Evolutionary conservation across 2,888 invertebrate genomes (phyloP), one percentile per base, ranked within the genome.

Genomic region (Nemotelus pantherinus): DNA sequence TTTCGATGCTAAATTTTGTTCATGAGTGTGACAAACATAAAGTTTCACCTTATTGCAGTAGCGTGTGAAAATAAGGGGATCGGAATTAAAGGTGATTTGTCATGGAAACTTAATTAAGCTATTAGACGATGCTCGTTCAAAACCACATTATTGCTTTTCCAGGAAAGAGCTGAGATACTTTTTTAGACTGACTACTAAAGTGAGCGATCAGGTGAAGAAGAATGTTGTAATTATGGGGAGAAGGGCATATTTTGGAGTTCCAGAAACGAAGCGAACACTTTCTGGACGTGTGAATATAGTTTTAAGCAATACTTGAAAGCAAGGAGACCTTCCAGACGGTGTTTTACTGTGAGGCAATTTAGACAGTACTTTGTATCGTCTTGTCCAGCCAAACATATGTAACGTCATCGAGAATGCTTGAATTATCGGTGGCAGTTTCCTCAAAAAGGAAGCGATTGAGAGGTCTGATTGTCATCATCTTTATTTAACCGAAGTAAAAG

Each of bases 181-280:
- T 85, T 91, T 92, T 25, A 88, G 88, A 58, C 94, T 95, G 88
- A 98, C 98, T 0, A 90, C 89, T 3, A 89, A 89, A n/a, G 92
- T 93, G 0, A 84, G 85, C 0, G 90, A 93, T 81, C 83, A 88
- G 0, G 87, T 83, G 0, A 95, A 94, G 84, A 89, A 90, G 82
- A 99, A 99, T 88, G 95, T 93, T 0, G 96, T 98, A 0, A 90
- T 99, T 6, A 98, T 99, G 98, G 99, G 99, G 0, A 89, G 96
- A 53, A 92, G 90, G 82, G 98, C 98, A 0, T 99, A 97, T 94
- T 94, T 97, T 80, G 94, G 94, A 25, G 94, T 99, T 80, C 99
- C 99, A 0, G 86, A 88, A 43, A 94, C 93, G 82, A 94, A 90
- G 83, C 90, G 93, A 71, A 99, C 99, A 0, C 86, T 99, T 45